Evolutionary conservation across 2,797 vertebrate genomes (phyloP).

Genomic region (Gymnodraco acuticeps): DNA sequence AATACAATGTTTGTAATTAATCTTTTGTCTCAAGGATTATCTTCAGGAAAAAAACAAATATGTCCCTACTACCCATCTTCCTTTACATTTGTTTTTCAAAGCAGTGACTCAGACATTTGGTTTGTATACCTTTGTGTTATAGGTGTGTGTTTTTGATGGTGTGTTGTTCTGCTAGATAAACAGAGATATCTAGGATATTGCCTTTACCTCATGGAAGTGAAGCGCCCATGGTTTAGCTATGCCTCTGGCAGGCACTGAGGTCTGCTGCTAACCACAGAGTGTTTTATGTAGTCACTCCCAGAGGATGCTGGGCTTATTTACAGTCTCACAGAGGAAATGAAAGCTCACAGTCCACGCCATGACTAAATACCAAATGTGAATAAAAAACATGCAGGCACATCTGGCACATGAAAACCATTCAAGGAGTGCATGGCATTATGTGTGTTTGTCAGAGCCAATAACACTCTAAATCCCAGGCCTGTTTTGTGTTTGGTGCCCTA

Average conservation of each 20-base stretch:
- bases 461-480: conserved; percentile 37
- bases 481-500: conserved; percentile 50
- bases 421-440: conserved; percentile 64
- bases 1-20: background rate
- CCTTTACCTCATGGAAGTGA: conserved; percentile 51
- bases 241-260: conserved; percentile 66
- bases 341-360: conserved; percentile 62
- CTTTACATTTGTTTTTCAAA: conserved; percentile 11
- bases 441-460: conserved; percentile 67
- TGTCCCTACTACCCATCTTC: background rate
- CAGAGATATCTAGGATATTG: conserved; percentile 65
- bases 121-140: conserved; percentile 2
- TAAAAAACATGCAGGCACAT: conserved; percentile 65
- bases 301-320: conserved; percentile 75
- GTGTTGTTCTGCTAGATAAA: conserved; percentile 43
- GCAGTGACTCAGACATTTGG: conserved; percentile 12
- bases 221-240: conserved; percentile 48
- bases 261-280: conserved; percentile 66
- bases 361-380: conserved; percentile 74
- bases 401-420: conserved; percentile 67
- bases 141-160: conserved; percentile 21
- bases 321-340: conserved; percentile 69
- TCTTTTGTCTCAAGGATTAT: background rate
- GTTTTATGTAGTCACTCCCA: conserved; percentile 75
- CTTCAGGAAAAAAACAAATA: background rate